Percentiles rank a stretch among this genome's conserved stretches.
These are phyloP conservation scores for Gobiocypris rarus DNA, from an alignment of 2,113 vertebrate species.

Conservation along the genomic window DNA sequence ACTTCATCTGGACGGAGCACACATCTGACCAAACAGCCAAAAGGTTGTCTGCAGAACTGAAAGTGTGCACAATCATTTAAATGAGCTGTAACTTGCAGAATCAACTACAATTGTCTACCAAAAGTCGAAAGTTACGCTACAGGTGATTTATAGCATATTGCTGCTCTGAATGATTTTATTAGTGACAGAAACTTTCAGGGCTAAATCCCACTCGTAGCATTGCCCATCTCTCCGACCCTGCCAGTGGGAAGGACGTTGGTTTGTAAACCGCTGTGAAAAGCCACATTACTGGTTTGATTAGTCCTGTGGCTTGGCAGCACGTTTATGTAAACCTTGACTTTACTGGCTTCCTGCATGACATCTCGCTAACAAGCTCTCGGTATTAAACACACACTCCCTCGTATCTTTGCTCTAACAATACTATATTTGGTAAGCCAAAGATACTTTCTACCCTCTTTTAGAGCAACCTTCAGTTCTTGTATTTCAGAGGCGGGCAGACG, in stretches of 20 bases:
- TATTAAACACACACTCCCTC: constrained; percentile 21
- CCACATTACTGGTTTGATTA: neutral
- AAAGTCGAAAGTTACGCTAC: neutral
- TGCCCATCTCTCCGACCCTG: neutral
- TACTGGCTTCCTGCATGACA: neutral
- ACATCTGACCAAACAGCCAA: constrained; percentile 23
- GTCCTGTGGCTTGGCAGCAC: constrained; percentile 6
- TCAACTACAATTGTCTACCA: neutral
- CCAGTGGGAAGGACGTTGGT: neutral
- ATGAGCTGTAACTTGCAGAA: neutral
- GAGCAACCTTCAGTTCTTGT: constrained; percentile 59
- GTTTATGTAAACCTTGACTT: neutral
- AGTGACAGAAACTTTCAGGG: neutral
- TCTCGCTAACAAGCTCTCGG: constrained; percentile 1
- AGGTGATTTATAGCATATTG: constrained; percentile 16
- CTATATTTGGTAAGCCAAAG: constrained; percentile 56
- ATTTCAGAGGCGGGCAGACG: constrained; percentile 51
- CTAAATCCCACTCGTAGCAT: neutral
- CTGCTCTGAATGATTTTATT: neutral
- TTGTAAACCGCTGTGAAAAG: constrained; percentile 2
- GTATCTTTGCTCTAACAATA: constrained; percentile 33
- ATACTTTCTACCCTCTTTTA: constrained; percentile 57
- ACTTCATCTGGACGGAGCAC: neutral
- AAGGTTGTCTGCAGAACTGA: neutral
- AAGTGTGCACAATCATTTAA: neutral